Evolutionary conservation across 2,113 vertebrate genomes (phyloP).

Genomic region (Aegotheles bennettii): DNA sequence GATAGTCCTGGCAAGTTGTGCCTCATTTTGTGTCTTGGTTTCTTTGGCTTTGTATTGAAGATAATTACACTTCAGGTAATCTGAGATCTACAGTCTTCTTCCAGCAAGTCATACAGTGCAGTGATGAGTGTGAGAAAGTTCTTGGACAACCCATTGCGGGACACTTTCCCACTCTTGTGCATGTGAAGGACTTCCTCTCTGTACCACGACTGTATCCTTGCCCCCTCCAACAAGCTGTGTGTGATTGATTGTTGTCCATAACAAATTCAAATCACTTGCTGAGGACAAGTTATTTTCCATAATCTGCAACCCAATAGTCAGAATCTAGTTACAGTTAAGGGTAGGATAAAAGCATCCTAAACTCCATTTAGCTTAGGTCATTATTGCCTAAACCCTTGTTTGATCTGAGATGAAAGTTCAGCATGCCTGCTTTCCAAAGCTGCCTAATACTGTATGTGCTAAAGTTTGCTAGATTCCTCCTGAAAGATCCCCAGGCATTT

Average conservation of each 20-base stretch:
- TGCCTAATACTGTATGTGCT: not conserved
- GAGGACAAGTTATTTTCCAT: not conserved
- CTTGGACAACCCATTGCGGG: not conserved
- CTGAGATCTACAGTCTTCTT: not conserved
- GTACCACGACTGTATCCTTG: rapidly evolving
- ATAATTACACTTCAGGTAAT: not conserved
- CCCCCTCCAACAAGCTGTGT: not conserved
- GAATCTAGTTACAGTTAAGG: not conserved
- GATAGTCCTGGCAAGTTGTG: not conserved
- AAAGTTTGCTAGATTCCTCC: not conserved
- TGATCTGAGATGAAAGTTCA: not conserved
- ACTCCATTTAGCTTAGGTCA: not conserved
- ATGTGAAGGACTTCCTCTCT: not conserved
- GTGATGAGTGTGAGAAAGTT: not conserved
- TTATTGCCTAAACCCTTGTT: not conserved
- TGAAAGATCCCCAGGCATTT: not conserved
- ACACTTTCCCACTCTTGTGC: not conserved
- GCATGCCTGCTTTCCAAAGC: not conserved
- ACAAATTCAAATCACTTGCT: not conserved
- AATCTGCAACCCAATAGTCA: not conserved
- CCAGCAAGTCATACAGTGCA: not conserved
- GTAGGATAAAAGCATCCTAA: not conserved
- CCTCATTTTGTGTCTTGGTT: not conserved
- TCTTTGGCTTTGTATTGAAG: not conserved
- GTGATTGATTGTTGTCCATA: not conserved